Base-by-base conservation (phyloP, 2,113 vertebrate genomes). In the Barbus barbus region DNA sequence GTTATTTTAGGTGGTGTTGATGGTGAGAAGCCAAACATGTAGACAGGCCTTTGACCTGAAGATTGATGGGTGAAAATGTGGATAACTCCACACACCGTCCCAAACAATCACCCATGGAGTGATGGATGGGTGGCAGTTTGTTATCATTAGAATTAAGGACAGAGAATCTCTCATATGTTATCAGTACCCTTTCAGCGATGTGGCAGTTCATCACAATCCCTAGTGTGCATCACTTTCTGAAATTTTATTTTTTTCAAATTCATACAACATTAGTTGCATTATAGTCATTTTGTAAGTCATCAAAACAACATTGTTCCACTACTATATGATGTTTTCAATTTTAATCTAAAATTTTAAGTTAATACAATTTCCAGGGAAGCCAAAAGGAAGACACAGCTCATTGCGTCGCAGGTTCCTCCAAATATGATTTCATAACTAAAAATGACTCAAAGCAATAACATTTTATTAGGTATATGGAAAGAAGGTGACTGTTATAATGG, bases 1-100 rank as follows among this genome's bases (percentile, higher is more conserved):
- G 91, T 90, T 93, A 94, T 94, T 94, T 92, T 93, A 94, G 93
- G 91, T 91, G 5, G 90, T 82, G 93, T 89, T 92, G 92, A 93
- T 91, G 90, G 89, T 88, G 87, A 81, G 38, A 87, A 92, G 91
- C 90, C 80, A 60, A 85, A 81, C 51, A 87, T 86, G 81, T 71
- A 85, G 9, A 83, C 60, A 81, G 84, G 88, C 87, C 89, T 87
- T 61, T 89, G 89, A 93, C 88, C 91, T 84, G 22, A 12, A 16
- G 76, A 28, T 76, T n/a, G 20, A 51, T 24, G 3, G 8, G 46
- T 33, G 60, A 77, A 53, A 41, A 7, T 26, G 6, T 13, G 48
- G 82, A 78, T 51, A 73, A 83, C 58, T 51, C 44, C 33, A 72
- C 8, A 41, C 72, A 82, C 75, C 20, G 28, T 31, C 36, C 9